Base-by-base conservation (phyloP, 2,888 invertebrate species). In the Elegia similella region DNA sequence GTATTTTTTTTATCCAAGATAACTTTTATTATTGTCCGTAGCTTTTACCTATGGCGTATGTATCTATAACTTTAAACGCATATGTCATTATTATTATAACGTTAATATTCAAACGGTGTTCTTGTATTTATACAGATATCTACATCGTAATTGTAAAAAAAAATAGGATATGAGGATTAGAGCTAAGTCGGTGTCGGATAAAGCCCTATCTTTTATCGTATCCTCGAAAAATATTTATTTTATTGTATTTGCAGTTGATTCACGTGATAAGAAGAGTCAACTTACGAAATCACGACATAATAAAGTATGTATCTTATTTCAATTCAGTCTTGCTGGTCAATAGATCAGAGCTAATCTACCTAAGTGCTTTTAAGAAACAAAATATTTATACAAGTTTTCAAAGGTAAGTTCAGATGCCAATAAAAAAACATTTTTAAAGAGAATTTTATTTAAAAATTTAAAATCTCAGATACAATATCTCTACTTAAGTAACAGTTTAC, bases 401-500 rank as follows among this genome's bases (percentile, higher is more conserved):
- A 32, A 1, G 10, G 32, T 8, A 32, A 8, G 8, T 34, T 8
- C 2, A 8, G 32, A 32, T 1, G 7, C 10, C 10, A 34, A 12
- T 34, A 2, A 38, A 38, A 38, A 38, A n/a, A 38, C 1, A 38
- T n/a, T 38, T 38, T 5, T 8, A 38, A 16, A 32, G 17, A 34
- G 12, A 50, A 57, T 53, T 77, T 79, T 79, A 77, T 76, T 80
- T 63, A 62, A 69, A 74, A 70, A 62, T 63, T 66, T 63, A 72
- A 74, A 76, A 73, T 69, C 68, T 68, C 66, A 66, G 62, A 67
- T 72, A 76, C 66, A 78, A 64, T 71, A 73, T 61, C 68, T 60
- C 70, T 76, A 76, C 70, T 75, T 78, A 84, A 80, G 77, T 84
- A 86, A 84, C 84, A 80, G 66, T 73, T 78, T 78, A 81, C 69